phyloP scores from a whole-genome alignment of 2,888 invertebrate species.

The Mamestra brassicae region DNA sequence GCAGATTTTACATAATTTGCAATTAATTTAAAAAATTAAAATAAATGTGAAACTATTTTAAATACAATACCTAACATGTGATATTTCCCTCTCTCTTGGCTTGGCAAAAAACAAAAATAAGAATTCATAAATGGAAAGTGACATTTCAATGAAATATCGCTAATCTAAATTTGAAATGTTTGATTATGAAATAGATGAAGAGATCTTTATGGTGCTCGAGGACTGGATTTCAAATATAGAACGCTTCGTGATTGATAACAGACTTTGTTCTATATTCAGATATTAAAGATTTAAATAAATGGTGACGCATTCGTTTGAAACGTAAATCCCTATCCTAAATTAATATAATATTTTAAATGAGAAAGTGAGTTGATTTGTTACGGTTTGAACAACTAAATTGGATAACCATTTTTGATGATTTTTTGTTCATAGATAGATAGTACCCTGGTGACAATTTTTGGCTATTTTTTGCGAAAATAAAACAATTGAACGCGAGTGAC shows the following conservation, averaged over 20 bases:
- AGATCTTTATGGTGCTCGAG: conserved; percentile 38
- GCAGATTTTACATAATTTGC: neutral
- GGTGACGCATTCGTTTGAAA: neutral
- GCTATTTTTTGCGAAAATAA: too few relatives aligned
- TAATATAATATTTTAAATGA: too few relatives aligned
- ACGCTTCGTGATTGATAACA: conserved; percentile 29
- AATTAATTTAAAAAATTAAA: neutral
- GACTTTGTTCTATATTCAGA: conserved; percentile 36
- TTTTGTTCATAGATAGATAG: too few relatives aligned
- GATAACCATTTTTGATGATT: too few relatives aligned
- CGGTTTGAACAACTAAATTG: too few relatives aligned
- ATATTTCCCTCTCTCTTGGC: too few relatives aligned
- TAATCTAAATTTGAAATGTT: conserved; percentile 36
- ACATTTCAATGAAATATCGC: neutral
- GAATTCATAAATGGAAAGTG: neutral
- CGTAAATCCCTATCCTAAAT: neutral
- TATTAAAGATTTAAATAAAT: conserved; percentile 1
- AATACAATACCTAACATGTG: neutral
- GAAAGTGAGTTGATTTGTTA: too few relatives aligned
- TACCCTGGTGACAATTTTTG: too few relatives aligned
- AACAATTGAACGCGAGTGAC: too few relatives aligned
- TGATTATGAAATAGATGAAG: conserved; percentile 45
- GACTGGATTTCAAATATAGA: conserved; percentile 42
- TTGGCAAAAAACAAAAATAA: neutral
- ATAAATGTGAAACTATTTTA: neutral